These are phyloP conservation scores for Meloidogyne exigua DNA, from an alignment of 1,140 invertebrate species.

Conservation along the genomic window DNA sequence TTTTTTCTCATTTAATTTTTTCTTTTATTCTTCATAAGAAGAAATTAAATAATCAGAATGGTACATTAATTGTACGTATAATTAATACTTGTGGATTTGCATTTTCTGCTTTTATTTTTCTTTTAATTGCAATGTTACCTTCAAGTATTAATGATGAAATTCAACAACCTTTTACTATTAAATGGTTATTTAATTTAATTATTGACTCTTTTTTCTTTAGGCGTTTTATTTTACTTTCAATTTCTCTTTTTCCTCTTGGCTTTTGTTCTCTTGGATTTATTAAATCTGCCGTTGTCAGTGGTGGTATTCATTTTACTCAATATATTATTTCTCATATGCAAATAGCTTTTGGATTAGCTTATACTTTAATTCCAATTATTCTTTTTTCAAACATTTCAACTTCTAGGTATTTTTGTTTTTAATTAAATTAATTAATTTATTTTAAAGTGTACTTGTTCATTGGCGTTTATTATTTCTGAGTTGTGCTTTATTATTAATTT, in stretches of 20 bases:
- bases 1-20: slow-evolving; percentile 13
- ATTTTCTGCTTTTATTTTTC: slow-evolving; percentile 29
- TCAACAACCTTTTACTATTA: slow-evolving; percentile 3
- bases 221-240: slow-evolving; percentile 14
- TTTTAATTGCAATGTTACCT: slow-evolving; percentile 31
- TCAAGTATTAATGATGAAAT: slow-evolving; percentile 21
- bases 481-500: slow-evolving; percentile 21
- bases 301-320: slow-evolving; percentile 40
- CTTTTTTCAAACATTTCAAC: slow-evolving; percentile 35
- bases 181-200: background rate
- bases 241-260: slow-evolving; percentile 37
- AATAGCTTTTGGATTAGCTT: slow-evolving; percentile 36
- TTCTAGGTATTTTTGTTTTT: background rate
- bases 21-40: slow-evolving; percentile 8
- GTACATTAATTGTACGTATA: slow-evolving; percentile 31
- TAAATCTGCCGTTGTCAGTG: slow-evolving; percentile 36
- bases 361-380: slow-evolving; percentile 31
- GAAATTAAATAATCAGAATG: slow-evolving; percentile 8
- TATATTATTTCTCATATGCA: slow-evolving; percentile 40
- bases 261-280: slow-evolving; percentile 39
- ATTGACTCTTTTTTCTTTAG: slow-evolving; percentile 11
- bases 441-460: slow-evolving; percentile 22
- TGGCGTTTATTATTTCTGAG: slow-evolving; percentile 33
- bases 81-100: slow-evolving; percentile 35
- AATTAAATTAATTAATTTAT: background rate